Evolutionary conservation across 2,113 vertebrate species (phyloP), one percentile per base, ranked within the genome.

Genomic region (Promerops cafer): DNA sequence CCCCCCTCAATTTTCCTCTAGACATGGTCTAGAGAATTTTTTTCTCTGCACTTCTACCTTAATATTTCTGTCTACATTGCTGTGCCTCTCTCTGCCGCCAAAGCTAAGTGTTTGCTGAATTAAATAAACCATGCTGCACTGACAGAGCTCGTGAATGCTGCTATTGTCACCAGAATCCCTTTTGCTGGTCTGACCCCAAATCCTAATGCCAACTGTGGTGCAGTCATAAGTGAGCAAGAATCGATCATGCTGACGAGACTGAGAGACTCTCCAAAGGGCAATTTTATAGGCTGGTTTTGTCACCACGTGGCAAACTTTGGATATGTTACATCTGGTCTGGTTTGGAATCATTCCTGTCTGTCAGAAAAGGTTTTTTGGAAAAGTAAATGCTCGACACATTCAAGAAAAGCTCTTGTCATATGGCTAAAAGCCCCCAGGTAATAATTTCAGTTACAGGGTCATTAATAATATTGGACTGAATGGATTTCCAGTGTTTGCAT

Each of bases 61-160:
- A 94, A 87, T 94, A 89, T 94, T 96, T 96, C 87, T 91, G 93
- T 72, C 93, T 95, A 16, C 66, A 60, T 79, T 79, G 61, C 91
- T 94, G 86, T 93, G 87, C 87, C 53, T 85, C 88, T 89, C 70
- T 79, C 81, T 85, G 84, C 59, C 0, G 20, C 75, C 94, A 95
- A 87, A 87, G 82, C 74, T 82, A 95, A 95, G 93, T 94, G 94
- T 94, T 96, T 97, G 94, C 74, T 91, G 89, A 96, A 95, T 96
- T 94, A 94, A 97, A 96, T 93, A 97, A 96, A 93, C 87, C 91
- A 87, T 96, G 81, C 78, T 16, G 63, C 30, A 17, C 15, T 91
- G 91, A 93, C 82, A 77, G 95, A 93, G 59, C 91, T 91, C 0
- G 21, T 97, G 95, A 96, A 94, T 95, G 89, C 94, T 65, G 82